These are phyloP conservation scores for Yoshiicerus persimilis DNA, from an alignment of 1,140 invertebrate species.

Conservation along the genomic window DNA sequence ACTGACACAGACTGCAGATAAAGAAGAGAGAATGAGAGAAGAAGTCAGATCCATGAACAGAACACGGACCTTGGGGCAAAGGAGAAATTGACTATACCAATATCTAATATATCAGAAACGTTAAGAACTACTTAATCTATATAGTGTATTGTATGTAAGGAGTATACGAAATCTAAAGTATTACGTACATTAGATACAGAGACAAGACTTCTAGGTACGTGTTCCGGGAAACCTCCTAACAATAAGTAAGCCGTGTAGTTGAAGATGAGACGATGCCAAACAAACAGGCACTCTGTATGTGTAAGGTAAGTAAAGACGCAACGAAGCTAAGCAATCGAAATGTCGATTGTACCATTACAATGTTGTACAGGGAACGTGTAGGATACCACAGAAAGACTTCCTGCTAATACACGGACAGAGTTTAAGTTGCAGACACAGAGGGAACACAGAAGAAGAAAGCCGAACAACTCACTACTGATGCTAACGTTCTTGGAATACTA, in stretches of 20 bases:
- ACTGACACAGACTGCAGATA: not conserved
- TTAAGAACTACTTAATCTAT: not conserved
- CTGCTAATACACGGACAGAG: no score
- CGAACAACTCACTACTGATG: not conserved
- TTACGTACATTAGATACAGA: not conserved
- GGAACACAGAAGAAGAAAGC: not conserved
- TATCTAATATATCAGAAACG: not conserved
- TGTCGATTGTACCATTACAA: not conserved
- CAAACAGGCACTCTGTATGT: not conserved
- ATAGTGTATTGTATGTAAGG: not conserved
- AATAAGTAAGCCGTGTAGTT: not conserved
- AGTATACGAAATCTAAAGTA: not conserved
- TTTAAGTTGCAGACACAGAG: not conserved
- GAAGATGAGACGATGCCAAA: not conserved
- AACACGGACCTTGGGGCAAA: not conserved
- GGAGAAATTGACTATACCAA: not conserved
- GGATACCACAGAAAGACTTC: not conserved
- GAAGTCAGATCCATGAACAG: not conserved
- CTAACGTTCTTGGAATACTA: constrained; percentile 26
- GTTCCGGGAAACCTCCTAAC: not conserved
- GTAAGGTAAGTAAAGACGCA: not conserved
- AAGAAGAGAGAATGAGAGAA: no score
- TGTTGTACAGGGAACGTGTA: not conserved
- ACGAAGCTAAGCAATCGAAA: not conserved
- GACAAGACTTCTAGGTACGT: not conserved